These are phyloP conservation scores for Acrocyrtus sp. DNA, from an alignment of 2,888 invertebrate genomes.

Conservation along the genomic window DNA sequence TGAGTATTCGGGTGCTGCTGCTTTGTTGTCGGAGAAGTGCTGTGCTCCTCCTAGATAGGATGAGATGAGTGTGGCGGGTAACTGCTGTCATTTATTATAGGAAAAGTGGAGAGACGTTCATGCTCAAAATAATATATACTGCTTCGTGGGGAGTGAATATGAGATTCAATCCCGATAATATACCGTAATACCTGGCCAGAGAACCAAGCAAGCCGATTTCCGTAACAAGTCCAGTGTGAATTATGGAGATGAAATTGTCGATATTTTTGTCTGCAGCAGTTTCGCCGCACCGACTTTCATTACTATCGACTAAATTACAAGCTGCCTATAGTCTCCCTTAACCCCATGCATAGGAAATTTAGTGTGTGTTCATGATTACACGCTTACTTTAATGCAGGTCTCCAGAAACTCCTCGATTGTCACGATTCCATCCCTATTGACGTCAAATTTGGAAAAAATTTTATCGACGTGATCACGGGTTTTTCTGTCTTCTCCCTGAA, in stretches of 20 bases:
- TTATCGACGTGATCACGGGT: conserved; percentile 88
- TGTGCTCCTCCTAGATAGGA: no score
- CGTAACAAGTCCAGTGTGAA: not conserved
- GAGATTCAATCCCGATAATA: not conserved
- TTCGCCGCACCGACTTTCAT: not conserved
- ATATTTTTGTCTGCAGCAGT: not conserved
- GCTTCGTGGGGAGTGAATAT: not conserved
- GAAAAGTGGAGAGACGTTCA: not conserved
- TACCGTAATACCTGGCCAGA: not conserved
- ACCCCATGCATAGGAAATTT: not conserved
- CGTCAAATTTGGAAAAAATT: conserved; percentile 89
- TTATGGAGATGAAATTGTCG: not conserved
- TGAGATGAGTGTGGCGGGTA: not conserved
- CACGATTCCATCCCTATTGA: conserved; percentile 93
- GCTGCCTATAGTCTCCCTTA: not conserved
- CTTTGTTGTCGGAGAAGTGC: no score
- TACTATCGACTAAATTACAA: not conserved
- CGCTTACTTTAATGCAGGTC: conserved; percentile 84
- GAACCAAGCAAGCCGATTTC: not conserved
- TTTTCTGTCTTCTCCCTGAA: conserved; percentile 82
- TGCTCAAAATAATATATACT: not conserved
- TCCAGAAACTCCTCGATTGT: conserved; percentile 96
- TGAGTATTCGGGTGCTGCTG: no score
- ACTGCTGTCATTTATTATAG: not conserved
- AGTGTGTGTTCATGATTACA: not conserved